These are phyloP conservation scores for Philereme transversata DNA, from an alignment of 2,888 invertebrate species.

Conservation along the genomic window DNA sequence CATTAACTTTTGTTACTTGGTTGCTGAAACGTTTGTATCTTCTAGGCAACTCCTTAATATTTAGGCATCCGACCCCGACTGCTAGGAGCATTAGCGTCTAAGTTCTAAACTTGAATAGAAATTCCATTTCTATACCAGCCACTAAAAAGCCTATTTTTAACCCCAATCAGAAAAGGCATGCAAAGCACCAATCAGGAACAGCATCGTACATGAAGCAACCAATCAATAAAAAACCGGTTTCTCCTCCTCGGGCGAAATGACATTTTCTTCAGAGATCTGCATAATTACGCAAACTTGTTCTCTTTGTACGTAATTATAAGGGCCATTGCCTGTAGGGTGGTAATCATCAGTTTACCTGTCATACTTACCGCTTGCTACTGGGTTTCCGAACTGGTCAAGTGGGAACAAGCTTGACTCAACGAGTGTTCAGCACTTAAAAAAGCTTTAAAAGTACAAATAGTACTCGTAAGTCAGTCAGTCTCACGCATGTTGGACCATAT, in stretches of 20 bases:
- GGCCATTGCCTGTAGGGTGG: slow-evolving; percentile 45
- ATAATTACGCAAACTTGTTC: slow-evolving; percentile 44
- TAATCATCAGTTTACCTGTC: slow-evolving; percentile 55
- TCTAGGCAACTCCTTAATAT: no score
- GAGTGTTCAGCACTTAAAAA: no score
- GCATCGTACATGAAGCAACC: slow-evolving; percentile 31
- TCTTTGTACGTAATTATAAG: slow-evolving; percentile 53
- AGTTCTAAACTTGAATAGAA: not conserved
- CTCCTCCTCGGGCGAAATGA: slow-evolving; percentile 48
- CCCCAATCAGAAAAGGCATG: slow-evolving; percentile 33
- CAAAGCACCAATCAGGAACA: slow-evolving; percentile 37
- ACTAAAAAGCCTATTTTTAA: slow-evolving; percentile 27
- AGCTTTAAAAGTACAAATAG: no score
- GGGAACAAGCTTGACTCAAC: not conserved
- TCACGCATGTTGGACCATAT: no score
- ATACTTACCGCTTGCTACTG: slow-evolving; percentile 51
- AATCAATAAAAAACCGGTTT: slow-evolving; percentile 44
- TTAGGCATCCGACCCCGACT: no score
- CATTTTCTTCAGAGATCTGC: slow-evolving; percentile 47
- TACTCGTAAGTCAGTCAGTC: no score
- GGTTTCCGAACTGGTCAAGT: slow-evolving; percentile 28
- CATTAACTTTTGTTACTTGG: no score
- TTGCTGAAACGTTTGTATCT: no score
- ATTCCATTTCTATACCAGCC: slow-evolving; percentile 18
- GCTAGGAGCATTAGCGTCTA: not conserved